A percentile compares a stretch with the other conserved stretches of the same genome.
Evolutionary conservation across 2,797 vertebrate genomes (phyloP).

Genomic region (Rallus crepitans): DNA sequence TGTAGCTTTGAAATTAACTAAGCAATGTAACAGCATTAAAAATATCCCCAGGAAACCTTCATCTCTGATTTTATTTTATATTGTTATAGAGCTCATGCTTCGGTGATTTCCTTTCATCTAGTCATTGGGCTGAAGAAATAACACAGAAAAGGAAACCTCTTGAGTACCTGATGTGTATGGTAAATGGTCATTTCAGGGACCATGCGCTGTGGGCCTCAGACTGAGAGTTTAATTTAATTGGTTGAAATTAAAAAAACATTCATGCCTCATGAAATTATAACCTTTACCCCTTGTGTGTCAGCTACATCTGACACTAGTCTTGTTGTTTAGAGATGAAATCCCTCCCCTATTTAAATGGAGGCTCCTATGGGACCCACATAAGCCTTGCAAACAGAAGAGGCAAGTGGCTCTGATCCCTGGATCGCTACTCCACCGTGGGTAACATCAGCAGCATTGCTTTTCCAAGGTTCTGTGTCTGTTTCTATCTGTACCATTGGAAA

Average conservation of each 20-base stretch:
- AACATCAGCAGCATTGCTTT: neutral
- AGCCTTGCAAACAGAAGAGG: conserved; percentile 3
- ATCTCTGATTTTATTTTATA: conserved; percentile 79
- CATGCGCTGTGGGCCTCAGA: conserved; percentile 28
- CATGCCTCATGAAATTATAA: conserved; percentile 76
- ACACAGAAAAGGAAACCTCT: conserved; percentile 70
- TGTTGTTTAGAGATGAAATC: conserved; percentile 67
- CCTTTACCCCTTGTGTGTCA: conserved; percentile 67
- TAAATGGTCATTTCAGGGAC: conserved; percentile 71
- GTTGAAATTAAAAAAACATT: conserved; percentile 78
- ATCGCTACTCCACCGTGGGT: neutral
- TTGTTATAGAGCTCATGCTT: conserved; percentile 71
- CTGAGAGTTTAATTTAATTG: conserved; percentile 77
- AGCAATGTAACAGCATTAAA: conserved; percentile 69
- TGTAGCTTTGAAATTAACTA: conserved; percentile 79
- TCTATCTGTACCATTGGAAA: neutral
- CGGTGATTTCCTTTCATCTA: conserved; percentile 78
- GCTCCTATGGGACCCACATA: conserved; percentile 50
- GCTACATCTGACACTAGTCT: conserved; percentile 61
- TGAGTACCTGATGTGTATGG: conserved; percentile 67
- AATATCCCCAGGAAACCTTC: conserved; percentile 67
- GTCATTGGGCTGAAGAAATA: conserved; percentile 78
- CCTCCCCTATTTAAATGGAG: conserved; percentile 61
- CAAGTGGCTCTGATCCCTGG: neutral
- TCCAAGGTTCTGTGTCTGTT: neutral